These are phyloP conservation scores for Synanthedon tipuliformis DNA, from an alignment of 2,888 invertebrate genomes.

Conservation along the genomic window DNA sequence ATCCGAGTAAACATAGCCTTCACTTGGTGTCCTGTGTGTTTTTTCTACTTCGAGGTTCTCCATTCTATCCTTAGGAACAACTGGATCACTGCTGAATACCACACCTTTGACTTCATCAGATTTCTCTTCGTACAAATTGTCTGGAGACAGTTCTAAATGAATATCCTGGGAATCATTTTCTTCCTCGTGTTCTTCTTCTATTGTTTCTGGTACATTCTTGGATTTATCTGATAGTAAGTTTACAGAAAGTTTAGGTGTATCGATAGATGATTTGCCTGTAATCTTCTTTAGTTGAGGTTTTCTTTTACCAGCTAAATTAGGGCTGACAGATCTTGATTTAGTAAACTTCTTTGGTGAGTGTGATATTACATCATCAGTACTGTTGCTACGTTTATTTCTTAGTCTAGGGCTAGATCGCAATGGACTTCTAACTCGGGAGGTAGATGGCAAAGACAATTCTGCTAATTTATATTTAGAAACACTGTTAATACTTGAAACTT, in stretches of 20 bases:
- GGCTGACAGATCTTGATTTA: conserved; percentile 48
- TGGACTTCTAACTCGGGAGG: conserved; percentile 39
- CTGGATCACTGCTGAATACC: conserved; percentile 39
- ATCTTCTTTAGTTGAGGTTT: conserved; percentile 24
- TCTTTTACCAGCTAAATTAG: conserved; percentile 34
- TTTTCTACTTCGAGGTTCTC: conserved; percentile 33
- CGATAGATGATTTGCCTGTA: conserved; percentile 13
- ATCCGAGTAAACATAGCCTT: conserved; percentile 41
- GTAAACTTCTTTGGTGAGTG: conserved; percentile 50
- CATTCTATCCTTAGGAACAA: conserved; percentile 28
- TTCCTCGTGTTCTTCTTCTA: conserved; percentile 35
- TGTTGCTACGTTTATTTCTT: conserved; percentile 47
- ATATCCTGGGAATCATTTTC: conserved; percentile 56
- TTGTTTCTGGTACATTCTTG: conserved; percentile 30
- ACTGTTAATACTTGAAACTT: conserved; percentile 44
- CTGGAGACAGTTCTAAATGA: conserved; percentile 46
- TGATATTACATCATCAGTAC: conserved; percentile 35
- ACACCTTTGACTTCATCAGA: conserved; percentile 13
- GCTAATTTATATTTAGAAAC: conserved; percentile 28
- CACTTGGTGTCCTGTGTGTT: conserved; percentile 34
- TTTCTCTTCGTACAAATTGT: conserved; percentile 13
- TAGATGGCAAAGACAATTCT: conserved; percentile 30
- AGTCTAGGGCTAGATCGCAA: conserved; percentile 44
- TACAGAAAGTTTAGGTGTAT: conserved; percentile 16
- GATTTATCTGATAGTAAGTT: conserved; percentile 24